Conservation (phyloP, 2,888 invertebrate species). For the Caradrina clavipalpis region DNA sequence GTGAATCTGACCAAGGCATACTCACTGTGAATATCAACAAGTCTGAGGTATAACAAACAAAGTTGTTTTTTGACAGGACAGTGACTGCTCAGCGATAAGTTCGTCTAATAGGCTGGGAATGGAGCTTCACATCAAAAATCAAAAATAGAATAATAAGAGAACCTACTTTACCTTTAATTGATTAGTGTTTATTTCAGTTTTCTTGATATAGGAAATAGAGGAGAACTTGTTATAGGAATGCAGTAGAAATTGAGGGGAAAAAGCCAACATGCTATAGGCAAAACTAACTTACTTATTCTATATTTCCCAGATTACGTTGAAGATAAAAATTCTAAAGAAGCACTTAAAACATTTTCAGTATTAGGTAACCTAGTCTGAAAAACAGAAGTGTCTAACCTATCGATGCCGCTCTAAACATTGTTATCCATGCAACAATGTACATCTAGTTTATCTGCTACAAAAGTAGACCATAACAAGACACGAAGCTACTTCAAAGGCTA, state of each 20-base stretch:
- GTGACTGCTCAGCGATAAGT: background rate
- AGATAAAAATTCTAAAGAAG: too few species aligned
- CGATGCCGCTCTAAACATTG: background rate
- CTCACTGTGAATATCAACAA: conserved; percentile 39
- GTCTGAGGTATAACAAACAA: background rate
- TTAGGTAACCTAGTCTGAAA: background rate
- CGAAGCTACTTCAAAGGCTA: conserved; percentile 32
- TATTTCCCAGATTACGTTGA: too few species aligned
- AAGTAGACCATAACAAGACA: conserved; percentile 13
- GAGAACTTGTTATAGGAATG: too few species aligned
- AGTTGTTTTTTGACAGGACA: background rate
- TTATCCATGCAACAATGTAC: background rate
- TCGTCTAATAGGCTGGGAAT: background rate
- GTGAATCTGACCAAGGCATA: conserved; percentile 46
- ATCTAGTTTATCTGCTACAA: conserved; percentile 6
- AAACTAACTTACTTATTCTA: too few species aligned
- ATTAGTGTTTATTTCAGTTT: too few species aligned
- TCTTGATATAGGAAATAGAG: too few species aligned
- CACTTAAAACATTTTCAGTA: background rate
- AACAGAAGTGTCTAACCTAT: background rate
- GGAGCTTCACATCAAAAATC: background rate
- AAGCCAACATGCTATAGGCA: too few species aligned
- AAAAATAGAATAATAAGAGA: too few species aligned
- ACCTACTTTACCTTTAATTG: too few species aligned
- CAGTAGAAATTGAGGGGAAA: too few species aligned